phyloP scores from a whole-genome alignment of 1,140 invertebrate species.

The Cyphomyrmex costatus region DNA sequence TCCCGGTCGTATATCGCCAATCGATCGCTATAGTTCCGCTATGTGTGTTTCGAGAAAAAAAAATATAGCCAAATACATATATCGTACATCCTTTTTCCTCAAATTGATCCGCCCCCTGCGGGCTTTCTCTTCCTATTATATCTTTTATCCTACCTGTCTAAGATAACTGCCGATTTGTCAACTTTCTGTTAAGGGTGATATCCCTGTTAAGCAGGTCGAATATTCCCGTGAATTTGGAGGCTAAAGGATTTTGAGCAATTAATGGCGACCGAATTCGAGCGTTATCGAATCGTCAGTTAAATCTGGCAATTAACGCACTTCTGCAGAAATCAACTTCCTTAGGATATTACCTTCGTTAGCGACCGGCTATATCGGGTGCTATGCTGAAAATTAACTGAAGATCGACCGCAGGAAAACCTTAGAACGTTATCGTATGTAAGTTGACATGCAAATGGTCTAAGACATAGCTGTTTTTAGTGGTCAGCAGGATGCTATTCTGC shows the following conservation, averaged over 20 bases:
- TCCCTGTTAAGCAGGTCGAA: background rate
- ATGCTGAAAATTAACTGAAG: background rate
- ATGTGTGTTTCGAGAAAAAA: background rate
- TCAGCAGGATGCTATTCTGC: too few relatives aligned
- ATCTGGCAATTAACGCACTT: background rate
- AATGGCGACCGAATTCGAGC: constrained; percentile 23
- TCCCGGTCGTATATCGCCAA: background rate
- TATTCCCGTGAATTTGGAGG: background rate
- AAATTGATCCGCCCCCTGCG: background rate
- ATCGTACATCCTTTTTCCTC: too few relatives aligned
- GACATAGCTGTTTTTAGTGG: too few relatives aligned
- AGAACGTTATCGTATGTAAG: background rate
- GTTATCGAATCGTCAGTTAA: background rate
- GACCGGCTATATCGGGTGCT: background rate
- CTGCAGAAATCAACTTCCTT: constrained; percentile 7
- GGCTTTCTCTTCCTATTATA: background rate
- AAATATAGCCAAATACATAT: constrained; percentile 5
- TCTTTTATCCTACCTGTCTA: constrained; percentile 1
- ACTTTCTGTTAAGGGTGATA: background rate
- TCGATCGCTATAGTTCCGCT: background rate
- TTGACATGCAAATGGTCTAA: too few relatives aligned
- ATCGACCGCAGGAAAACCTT: background rate
- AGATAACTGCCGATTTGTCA: constrained; percentile 5
- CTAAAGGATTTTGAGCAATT: background rate
- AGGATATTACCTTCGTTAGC: constrained; percentile 23